A percentile compares a stretch with the other conserved stretches of the same genome.
Conservation (phyloP, 2,797 vertebrate genomes). For the Brachymystax lenok region DNA sequence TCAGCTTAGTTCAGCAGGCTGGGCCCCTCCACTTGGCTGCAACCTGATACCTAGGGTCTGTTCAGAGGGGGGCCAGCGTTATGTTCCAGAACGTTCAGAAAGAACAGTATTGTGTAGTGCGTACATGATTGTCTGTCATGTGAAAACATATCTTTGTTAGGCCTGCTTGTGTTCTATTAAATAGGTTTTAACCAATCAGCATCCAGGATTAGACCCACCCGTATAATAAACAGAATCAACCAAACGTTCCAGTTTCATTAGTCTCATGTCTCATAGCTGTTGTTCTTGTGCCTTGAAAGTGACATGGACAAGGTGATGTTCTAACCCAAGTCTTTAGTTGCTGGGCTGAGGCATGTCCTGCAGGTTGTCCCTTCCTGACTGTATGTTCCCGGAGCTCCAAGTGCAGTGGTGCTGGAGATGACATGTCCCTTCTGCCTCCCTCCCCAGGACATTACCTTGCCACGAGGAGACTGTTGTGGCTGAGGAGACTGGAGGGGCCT, state of each 20-base stretch:
- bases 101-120: too few relatives aligned
- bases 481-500: conserved; percentile 21
- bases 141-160: too few relatives aligned
- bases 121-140: too few relatives aligned
- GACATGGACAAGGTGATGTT: conserved; percentile 15
- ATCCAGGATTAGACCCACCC: too few relatives aligned
- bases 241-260: neutral
- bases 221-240: neutral
- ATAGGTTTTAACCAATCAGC: neutral
- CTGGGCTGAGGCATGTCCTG: conserved; percentile 1
- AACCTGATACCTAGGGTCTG: neutral
- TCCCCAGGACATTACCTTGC: conserved; percentile 43
- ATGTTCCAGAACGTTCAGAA: too few relatives aligned
- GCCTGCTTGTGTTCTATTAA: too few relatives aligned
- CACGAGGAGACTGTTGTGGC: conserved; percentile 47
- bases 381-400: neutral
- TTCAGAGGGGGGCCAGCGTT: too few relatives aligned
- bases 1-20: conserved; percentile 40
- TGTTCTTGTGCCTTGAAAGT: neutral
- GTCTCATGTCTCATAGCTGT: neutral
- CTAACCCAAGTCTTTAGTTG: conserved; percentile 22
- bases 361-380: conserved; percentile 8
- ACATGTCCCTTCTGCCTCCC: neutral
- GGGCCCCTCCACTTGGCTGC: neutral
- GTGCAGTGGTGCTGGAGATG: neutral